Evolutionary conservation across 2,113 vertebrate species (phyloP).

Genomic region (Rhea americana): DNA sequence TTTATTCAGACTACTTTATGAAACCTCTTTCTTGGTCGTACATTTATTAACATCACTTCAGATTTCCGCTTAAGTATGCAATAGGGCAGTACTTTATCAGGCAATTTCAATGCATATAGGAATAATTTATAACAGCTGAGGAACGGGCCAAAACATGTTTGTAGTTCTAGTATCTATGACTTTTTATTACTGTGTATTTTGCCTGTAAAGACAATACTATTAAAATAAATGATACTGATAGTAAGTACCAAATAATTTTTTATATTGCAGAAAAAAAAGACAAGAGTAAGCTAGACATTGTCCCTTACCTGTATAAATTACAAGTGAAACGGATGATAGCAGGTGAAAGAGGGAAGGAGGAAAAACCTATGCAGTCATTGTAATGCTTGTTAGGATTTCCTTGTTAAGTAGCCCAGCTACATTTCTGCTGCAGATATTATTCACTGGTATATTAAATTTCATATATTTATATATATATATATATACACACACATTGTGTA

Average conservation of each 20-base stretch:
- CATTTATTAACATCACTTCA: neutral
- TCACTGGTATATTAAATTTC: neutral
- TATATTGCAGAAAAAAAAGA: neutral
- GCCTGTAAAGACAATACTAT: neutral
- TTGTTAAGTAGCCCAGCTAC: neutral
- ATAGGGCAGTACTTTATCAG: neutral
- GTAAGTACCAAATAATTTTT: neutral
- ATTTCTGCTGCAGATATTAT: neutral
- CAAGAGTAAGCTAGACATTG: neutral
- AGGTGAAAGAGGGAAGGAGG: neutral
- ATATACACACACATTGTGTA: too few species aligned
- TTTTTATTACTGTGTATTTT: conserved; percentile 6
- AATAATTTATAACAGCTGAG: neutral
- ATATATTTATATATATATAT: neutral
- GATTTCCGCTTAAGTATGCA: neutral
- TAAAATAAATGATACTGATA: neutral
- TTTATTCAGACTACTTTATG: neutral
- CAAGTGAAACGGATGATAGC: neutral
- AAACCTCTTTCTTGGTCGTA: neutral
- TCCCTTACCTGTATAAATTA: neutral
- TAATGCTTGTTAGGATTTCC: neutral
- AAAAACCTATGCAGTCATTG: neutral
- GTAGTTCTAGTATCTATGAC: neutral
- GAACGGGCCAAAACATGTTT: neutral
- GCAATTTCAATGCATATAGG: neutral